phyloP scores from a whole-genome alignment of 2,797 vertebrate species.

The Hipposideros larvatus region DNA sequence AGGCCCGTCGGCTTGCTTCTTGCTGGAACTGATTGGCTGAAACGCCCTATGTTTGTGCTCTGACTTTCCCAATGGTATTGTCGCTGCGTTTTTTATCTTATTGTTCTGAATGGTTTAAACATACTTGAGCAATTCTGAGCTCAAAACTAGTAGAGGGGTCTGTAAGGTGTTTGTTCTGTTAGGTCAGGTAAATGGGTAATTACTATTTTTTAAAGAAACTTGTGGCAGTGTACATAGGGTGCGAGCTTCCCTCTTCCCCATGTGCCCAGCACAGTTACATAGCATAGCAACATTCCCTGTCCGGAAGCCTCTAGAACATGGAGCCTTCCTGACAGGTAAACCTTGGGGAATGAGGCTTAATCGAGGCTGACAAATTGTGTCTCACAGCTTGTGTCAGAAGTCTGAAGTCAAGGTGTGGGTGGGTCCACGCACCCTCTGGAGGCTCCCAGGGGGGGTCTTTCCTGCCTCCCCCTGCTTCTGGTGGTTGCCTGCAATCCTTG shows the following conservation, averaged over 20 bases:
- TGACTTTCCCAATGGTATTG: accelerated
- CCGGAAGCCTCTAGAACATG: accelerated
- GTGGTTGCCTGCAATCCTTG: background rate
- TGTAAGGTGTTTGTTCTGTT: background rate
- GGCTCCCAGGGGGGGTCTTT: background rate
- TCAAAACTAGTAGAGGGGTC: background rate
- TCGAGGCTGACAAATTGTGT: background rate
- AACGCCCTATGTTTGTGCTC: accelerated
- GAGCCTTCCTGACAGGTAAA: background rate
- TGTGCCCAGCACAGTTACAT: accelerated
- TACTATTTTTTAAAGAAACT: background rate
- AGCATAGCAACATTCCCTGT: accelerated
- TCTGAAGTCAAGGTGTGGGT: accelerated
- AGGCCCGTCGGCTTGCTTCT: background rate
- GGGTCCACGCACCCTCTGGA: accelerated
- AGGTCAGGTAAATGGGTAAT: background rate
- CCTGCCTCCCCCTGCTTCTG: background rate
- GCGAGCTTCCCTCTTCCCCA: background rate
- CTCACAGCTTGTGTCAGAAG: background rate
- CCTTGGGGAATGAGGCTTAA: background rate
- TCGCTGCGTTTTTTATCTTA: accelerated
- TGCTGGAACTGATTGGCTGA: background rate
- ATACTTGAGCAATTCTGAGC: background rate
- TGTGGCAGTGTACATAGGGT: accelerated
- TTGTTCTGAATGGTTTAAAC: background rate